These are phyloP conservation scores for Drosophila atripex DNA, from an alignment of 2,888 invertebrate genomes.

Conservation along the genomic window DNA sequence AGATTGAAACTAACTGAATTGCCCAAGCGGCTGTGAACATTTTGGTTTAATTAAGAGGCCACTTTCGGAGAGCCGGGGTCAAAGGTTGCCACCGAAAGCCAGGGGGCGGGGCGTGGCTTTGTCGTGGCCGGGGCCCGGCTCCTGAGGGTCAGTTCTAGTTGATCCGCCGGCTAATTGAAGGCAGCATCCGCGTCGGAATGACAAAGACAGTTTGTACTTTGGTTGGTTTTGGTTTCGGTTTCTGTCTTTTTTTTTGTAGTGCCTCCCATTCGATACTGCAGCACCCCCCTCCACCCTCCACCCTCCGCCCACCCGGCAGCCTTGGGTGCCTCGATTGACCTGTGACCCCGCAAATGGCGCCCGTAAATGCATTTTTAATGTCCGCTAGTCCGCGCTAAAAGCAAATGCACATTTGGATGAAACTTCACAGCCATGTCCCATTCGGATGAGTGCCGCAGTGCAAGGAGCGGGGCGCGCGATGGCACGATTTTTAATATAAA, in stretches of 20 bases:
- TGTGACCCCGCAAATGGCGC: slow-evolving; percentile 23
- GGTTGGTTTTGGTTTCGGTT: not conserved
- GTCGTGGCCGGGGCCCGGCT: not conserved
- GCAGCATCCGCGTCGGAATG: slow-evolving; percentile 18
- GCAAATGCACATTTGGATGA: slow-evolving; percentile 50
- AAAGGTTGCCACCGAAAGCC: not conserved
- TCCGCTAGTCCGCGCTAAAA: slow-evolving; percentile 38
- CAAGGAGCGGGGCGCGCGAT: not conserved
- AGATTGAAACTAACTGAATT: slow-evolving; percentile 45
- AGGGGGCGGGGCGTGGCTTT: not conserved
- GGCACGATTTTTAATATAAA: slow-evolving; percentile 56
- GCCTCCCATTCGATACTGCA: not conserved
- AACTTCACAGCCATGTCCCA: slow-evolving; percentile 44
- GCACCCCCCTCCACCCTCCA: too few species aligned
- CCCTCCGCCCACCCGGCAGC: not conserved
- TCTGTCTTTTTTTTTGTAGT: not conserved
- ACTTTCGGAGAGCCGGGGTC: not conserved
- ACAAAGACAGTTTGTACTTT: not conserved
- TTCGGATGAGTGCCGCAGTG: slow-evolving; percentile 27
- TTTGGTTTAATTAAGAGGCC: slow-evolving; percentile 52
- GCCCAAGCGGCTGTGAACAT: slow-evolving; percentile 46
- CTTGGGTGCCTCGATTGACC: not conserved
- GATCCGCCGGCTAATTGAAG: slow-evolving; percentile 40
- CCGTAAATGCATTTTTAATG: slow-evolving; percentile 51
- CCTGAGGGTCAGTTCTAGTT: slow-evolving; percentile 31